phyloP scores from a whole-genome alignment of 2,888 invertebrate genomes.

The Scelioninae gen. 2 region DNA sequence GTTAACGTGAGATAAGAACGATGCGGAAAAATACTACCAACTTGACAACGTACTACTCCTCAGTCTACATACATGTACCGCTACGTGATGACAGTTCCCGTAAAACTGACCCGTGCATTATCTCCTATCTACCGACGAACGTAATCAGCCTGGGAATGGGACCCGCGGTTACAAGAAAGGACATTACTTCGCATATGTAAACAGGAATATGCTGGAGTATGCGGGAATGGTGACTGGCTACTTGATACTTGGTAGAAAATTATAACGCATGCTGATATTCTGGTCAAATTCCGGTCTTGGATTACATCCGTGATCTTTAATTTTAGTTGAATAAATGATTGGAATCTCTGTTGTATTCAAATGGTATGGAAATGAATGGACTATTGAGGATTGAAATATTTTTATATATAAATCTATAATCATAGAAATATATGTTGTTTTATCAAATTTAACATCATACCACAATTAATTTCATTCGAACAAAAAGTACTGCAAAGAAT shows the following conservation, averaged over 20 bases:
- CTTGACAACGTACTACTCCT: slow-evolving; percentile 43
- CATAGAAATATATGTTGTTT: too few relatives aligned
- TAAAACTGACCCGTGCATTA: slow-evolving; percentile 59
- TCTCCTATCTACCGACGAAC: slow-evolving; percentile 53
- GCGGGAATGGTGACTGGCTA: slow-evolving; percentile 31
- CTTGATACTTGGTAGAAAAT: slow-evolving; percentile 21
- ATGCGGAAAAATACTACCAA: slow-evolving; percentile 46
- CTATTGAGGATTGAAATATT: too few relatives aligned
- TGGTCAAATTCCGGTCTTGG: slow-evolving; percentile 26
- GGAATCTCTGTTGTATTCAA: background rate
- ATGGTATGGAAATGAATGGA: background rate
- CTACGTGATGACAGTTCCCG: slow-evolving; percentile 53
- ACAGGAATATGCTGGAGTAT: slow-evolving; percentile 29
- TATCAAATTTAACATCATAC: too few relatives aligned
- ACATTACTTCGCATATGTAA: slow-evolving; percentile 43
- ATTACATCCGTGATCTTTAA: background rate
- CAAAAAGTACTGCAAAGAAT: too few relatives aligned
- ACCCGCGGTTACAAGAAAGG: slow-evolving; percentile 60
- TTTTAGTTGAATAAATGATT: background rate
- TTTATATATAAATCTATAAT: too few relatives aligned
- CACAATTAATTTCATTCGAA: too few relatives aligned
- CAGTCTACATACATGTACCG: slow-evolving; percentile 43
- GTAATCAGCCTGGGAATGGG: slow-evolving; percentile 59
- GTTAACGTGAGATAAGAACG: slow-evolving; percentile 49
- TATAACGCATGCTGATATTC: slow-evolving; percentile 12